These are phyloP conservation scores for Anisognathus igniventris DNA, from an alignment of 2,797 vertebrate species.

Conservation along the genomic window DNA sequence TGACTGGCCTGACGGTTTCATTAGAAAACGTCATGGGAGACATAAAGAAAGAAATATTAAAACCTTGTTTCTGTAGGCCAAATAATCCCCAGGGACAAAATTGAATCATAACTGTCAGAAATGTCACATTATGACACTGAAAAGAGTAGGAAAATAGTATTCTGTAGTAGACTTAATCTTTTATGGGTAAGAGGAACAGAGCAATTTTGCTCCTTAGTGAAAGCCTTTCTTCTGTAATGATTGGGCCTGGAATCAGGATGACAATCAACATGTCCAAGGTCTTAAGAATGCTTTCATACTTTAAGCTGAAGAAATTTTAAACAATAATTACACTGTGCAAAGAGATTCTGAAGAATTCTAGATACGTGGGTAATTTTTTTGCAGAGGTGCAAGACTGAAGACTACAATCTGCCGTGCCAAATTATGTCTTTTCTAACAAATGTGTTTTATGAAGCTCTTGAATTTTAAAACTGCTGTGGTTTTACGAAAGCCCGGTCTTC, in stretches of 20 bases:
- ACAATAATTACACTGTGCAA: background rate
- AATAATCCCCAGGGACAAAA: background rate
- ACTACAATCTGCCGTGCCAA: background rate
- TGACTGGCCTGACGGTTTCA: background rate
- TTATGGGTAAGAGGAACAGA: background rate
- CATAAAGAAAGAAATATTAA: background rate
- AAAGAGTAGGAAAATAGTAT: background rate
- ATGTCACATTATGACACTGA: background rate
- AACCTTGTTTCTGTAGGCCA: background rate
- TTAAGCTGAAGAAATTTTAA: background rate
- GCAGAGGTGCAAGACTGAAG: background rate
- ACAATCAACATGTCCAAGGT: background rate
- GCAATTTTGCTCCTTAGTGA: background rate
- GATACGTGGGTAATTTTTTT: background rate
- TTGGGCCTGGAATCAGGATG: background rate
- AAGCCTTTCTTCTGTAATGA: background rate
- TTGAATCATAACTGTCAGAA: background rate
- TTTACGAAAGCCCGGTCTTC: background rate
- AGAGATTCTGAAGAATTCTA: background rate
- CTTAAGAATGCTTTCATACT: background rate
- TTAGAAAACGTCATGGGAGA: background rate
- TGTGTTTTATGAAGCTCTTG: background rate
- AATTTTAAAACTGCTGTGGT: background rate
- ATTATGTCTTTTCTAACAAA: background rate
- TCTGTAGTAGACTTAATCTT: background rate